These are phyloP conservation scores for Torymus tubicola DNA, from an alignment of 2,888 invertebrate genomes.

Conservation along the genomic window DNA sequence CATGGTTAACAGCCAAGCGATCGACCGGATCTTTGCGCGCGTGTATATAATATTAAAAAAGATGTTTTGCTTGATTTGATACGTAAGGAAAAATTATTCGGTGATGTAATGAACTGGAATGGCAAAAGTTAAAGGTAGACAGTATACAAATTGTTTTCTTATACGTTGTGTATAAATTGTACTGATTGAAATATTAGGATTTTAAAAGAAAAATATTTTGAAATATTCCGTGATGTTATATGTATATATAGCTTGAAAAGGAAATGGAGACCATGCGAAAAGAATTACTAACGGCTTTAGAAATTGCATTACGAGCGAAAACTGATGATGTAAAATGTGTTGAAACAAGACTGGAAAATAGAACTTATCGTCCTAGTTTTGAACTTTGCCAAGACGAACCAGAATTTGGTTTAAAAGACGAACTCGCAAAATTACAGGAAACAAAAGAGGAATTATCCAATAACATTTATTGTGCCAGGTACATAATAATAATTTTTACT, in stretches of 20 bases:
- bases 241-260: conserved; percentile 33
- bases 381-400: conserved; percentile 87
- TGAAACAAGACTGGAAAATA: conserved; percentile 91
- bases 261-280: conserved; percentile 89
- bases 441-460: conserved; percentile 82
- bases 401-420: conserved; percentile 84
- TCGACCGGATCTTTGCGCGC: no score
- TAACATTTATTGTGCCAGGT: conserved; percentile 85
- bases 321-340: conserved; percentile 88
- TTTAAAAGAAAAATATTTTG: conserved; percentile 16
- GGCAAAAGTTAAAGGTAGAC: conserved; percentile 87
- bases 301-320: conserved; percentile 86
- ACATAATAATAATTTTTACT: conserved; percentile 59
- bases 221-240: not conserved
- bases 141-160: not conserved
- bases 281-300: conserved; percentile 87
- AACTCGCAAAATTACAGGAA: conserved; percentile 83
- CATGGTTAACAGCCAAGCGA: no score
- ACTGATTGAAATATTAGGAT: not conserved
- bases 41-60: no score
- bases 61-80: no score
- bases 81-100: no score
- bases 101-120: conserved; percentile 91
- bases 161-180: no score
- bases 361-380: conserved; percentile 86